Conservation (phyloP, 2,888 invertebrate species). For the Oxystoma pomonae region DNA sequence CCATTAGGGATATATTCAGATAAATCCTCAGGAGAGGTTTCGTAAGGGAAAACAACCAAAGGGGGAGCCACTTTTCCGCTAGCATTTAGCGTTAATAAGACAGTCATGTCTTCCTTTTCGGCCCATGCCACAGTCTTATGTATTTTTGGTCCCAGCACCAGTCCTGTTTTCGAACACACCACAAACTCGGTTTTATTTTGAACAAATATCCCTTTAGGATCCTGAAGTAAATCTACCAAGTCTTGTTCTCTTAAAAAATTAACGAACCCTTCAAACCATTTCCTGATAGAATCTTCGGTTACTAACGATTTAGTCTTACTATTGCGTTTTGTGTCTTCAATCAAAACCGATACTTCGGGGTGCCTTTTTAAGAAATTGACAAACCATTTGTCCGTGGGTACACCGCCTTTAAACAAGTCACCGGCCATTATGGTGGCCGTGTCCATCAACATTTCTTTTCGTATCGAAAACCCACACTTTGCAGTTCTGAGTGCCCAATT, state of each 20-base stretch:
- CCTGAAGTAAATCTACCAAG: not conserved
- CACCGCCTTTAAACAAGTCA: no score
- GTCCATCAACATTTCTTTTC: not conserved
- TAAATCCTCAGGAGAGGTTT: not conserved
- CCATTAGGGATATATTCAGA: not conserved
- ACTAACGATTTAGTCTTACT: not conserved
- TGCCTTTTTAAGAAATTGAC: not conserved
- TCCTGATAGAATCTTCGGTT: not conserved
- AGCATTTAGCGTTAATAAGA: not conserved
- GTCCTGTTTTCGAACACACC: not conserved
- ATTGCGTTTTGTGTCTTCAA: not conserved
- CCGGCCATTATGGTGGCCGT: not conserved
- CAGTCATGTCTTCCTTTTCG: not conserved
- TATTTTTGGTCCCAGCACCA: not conserved
- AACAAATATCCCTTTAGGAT: not conserved
- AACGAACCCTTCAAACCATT: not conserved
- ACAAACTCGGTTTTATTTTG: not conserved
- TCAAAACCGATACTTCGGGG: not conserved
- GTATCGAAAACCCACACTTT: not conserved
- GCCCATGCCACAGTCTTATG: not conserved
- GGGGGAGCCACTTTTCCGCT: not conserved
- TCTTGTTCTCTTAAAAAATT: not conserved
- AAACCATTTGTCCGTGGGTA: not conserved
- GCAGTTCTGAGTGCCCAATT: not conserved
- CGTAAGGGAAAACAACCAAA: not conserved